phyloP scores from a whole-genome alignment of 2,113 vertebrate genomes.

The Ceyx cyanopectus region DNA sequence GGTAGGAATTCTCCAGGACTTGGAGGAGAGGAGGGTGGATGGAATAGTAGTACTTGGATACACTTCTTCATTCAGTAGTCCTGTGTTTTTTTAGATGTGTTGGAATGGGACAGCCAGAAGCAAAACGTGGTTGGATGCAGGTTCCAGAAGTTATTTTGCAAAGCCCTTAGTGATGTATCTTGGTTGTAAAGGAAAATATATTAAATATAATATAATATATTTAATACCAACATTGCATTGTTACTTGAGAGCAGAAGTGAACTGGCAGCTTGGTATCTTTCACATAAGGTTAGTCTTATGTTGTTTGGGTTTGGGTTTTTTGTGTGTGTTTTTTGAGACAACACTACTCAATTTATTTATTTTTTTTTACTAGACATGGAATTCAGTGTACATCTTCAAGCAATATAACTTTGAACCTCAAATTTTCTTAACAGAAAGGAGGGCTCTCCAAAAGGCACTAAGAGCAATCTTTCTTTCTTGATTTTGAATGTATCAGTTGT shows the following conservation, averaged over 20 bases:
- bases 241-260: neutral
- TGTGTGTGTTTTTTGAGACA: neutral
- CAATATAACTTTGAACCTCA: neutral
- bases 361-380: neutral
- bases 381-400: neutral
- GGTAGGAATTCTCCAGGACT: neutral
- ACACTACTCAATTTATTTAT: rapidly evolving
- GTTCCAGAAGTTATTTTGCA: neutral
- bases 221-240: neutral
- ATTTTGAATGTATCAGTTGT: neutral
- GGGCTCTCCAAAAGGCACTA: neutral
- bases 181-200: neutral
- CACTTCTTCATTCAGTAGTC: neutral
- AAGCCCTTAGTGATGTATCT: neutral
- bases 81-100: neutral
- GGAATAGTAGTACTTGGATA: neutral
- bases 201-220: neutral
- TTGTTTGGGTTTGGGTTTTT: too few species aligned
- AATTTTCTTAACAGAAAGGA: neutral
- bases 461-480: neutral
- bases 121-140: neutral
- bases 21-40: too few species aligned
- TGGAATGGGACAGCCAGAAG: neutral
- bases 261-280: neutral
- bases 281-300: neutral